phyloP scores from a whole-genome alignment of 2,113 vertebrate species.

The Meles meles region DNA sequence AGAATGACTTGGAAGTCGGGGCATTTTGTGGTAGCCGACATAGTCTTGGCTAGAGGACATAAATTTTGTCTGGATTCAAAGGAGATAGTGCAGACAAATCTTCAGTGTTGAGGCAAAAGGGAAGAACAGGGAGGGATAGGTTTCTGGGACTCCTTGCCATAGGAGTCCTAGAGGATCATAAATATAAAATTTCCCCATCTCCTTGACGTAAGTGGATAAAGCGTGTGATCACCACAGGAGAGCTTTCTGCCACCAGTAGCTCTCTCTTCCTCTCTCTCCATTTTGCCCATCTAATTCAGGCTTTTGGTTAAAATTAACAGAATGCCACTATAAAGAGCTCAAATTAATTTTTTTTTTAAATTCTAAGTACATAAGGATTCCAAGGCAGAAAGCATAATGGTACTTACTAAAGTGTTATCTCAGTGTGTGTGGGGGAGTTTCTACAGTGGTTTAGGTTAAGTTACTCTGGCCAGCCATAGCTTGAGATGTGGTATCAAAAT shows the following conservation, averaged over 20 bases:
- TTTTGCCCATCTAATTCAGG: not conserved
- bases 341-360: not conserved
- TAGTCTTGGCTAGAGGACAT: not conserved
- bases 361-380: not conserved
- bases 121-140: not conserved
- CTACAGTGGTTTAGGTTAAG: not conserved
- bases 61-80: not conserved
- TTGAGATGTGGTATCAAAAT: not conserved
- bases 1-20: too few species aligned
- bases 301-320: not conserved
- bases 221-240: not conserved
- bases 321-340: not conserved
- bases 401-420: not conserved
- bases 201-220: not conserved
- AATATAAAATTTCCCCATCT: not conserved
- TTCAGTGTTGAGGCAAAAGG: not conserved
- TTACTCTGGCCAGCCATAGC: not conserved
- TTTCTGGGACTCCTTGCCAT: not conserved
- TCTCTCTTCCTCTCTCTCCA: not conserved
- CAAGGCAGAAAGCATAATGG: not conserved
- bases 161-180: not conserved
- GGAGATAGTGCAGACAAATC: not conserved
- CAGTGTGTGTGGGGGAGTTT: not conserved
- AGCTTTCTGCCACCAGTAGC: not conserved
- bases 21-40: not conserved